Evolutionary conservation across 2,888 invertebrate genomes (phyloP).

Genomic region (Phyto melanocephala): DNA sequence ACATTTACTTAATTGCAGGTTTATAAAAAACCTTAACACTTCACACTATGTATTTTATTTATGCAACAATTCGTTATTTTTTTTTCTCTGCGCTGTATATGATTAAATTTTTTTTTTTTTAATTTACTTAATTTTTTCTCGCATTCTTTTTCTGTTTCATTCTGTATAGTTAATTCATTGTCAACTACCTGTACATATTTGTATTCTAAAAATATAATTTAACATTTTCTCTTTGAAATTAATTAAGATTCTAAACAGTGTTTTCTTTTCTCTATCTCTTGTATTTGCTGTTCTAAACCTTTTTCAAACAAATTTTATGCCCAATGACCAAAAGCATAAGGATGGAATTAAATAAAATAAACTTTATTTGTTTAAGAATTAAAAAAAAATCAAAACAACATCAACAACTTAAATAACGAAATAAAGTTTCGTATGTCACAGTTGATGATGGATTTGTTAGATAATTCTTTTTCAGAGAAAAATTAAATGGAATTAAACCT

Average conservation of each 20-base stretch:
- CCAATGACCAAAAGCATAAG: not conserved
- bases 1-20: too few relatives aligned
- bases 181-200: constrained; percentile 37
- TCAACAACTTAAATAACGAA: not conserved
- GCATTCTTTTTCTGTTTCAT: not conserved
- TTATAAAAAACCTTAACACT: too few relatives aligned
- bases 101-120: not conserved
- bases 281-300: not conserved
- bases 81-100: not conserved
- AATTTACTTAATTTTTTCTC: not conserved
- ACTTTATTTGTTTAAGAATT: constrained; percentile 1
- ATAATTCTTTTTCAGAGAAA: constrained; percentile 25
- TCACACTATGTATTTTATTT: too few relatives aligned
- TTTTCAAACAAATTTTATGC: constrained; percentile 15
- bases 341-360: not conserved
- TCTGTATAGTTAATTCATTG: not conserved
- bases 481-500: not conserved
- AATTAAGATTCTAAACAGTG: constrained; percentile 54
- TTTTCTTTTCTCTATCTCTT: not conserved
- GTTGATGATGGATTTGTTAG: constrained; percentile 23
- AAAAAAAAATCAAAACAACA: too few relatives aligned
- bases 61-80: too few relatives aligned
- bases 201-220: not conserved
- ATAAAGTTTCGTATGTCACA: constrained; percentile 3
- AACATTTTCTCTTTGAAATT: constrained; percentile 9